Percentiles rank a stretch among this genome's conserved stretches.
phyloP scores from a whole-genome alignment of 1,140 invertebrate species.

The Lasioglossum albipes region DNA sequence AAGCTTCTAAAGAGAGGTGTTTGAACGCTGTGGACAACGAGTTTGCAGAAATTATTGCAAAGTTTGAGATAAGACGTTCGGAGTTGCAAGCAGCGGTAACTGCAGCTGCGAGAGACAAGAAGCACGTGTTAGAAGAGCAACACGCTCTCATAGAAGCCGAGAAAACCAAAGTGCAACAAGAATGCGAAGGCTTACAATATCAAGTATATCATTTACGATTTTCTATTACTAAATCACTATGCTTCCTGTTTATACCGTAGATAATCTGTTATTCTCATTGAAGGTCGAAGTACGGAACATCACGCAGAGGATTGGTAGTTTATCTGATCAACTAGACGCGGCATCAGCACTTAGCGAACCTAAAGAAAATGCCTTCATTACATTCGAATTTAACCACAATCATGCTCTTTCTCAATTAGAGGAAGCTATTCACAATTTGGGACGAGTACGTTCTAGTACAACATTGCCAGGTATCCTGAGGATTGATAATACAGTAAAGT shows the following conservation, averaged over 20 bases:
- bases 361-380: constrained; percentile 93
- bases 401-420: constrained; percentile 83
- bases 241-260: neutral
- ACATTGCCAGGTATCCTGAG: constrained; percentile 86
- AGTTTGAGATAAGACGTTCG: constrained; percentile 88
- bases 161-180: constrained; percentile 92
- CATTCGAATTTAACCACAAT: constrained; percentile 88
- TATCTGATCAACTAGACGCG: constrained; percentile 93
- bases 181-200: constrained; percentile 94
- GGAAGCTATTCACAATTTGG: constrained; percentile 81
- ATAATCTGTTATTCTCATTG: constrained; percentile 3
- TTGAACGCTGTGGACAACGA: constrained; percentile 88
- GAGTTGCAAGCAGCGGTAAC: constrained; percentile 87
- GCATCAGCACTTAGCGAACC: constrained; percentile 91
- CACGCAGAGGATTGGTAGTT: constrained; percentile 91
- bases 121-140: constrained; percentile 92
- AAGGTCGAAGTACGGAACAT: constrained; percentile 93
- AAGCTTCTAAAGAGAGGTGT: constrained; percentile 88
- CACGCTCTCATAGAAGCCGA: constrained; percentile 92
- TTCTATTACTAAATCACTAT: neutral
- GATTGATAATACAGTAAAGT: constrained; percentile 57
- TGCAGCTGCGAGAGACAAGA: constrained; percentile 89
- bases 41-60: constrained; percentile 88
- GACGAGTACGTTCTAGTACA: constrained; percentile 89
- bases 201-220: constrained; percentile 78